Conservation (phyloP, 2,888 invertebrate genomes). For the Seira musarum region DNA sequence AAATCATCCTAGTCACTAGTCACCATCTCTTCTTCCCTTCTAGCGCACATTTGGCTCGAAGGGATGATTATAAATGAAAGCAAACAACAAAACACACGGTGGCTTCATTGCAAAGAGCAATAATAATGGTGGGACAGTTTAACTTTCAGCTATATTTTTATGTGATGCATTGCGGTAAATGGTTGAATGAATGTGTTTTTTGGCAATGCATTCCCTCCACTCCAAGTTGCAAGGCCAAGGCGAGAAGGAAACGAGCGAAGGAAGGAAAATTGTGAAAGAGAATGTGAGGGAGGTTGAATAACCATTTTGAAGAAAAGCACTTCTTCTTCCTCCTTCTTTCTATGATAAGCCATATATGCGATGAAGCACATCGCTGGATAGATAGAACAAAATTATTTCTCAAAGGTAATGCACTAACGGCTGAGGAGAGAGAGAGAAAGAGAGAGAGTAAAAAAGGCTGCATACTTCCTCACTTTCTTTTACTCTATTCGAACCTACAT, state of each 20-base stretch:
- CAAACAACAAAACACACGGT: constrained; percentile 26
- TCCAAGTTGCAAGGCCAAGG: constrained; percentile 41
- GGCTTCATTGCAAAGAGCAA: constrained; percentile 23
- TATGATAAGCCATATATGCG: too few relatives aligned
- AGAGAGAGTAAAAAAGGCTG: neutral
- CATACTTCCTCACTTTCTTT: too few relatives aligned
- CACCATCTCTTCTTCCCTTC: neutral
- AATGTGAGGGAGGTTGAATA: constrained; percentile 26
- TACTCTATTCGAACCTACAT: neutral
- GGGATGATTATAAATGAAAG: constrained; percentile 37
- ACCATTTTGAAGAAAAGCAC: constrained; percentile 3
- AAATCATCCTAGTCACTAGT: neutral
- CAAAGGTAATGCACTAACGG: constrained; percentile 49
- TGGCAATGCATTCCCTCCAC: neutral
- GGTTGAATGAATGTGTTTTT: constrained; percentile 35
- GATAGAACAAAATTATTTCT: constrained; percentile 45
- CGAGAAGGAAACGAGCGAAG: constrained; percentile 17
- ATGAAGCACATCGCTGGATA: too few relatives aligned
- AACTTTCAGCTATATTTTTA: constrained; percentile 32
- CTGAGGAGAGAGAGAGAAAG: constrained; percentile 13
- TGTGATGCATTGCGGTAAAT: constrained; percentile 47
- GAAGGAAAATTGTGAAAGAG: too few relatives aligned
- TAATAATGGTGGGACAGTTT: constrained; percentile 31
- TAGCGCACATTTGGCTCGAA: too few relatives aligned
- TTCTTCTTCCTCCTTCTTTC: too few relatives aligned